Base-by-base conservation (phyloP, 2,797 vertebrate species). In the Anguilla megastoma region DNA sequence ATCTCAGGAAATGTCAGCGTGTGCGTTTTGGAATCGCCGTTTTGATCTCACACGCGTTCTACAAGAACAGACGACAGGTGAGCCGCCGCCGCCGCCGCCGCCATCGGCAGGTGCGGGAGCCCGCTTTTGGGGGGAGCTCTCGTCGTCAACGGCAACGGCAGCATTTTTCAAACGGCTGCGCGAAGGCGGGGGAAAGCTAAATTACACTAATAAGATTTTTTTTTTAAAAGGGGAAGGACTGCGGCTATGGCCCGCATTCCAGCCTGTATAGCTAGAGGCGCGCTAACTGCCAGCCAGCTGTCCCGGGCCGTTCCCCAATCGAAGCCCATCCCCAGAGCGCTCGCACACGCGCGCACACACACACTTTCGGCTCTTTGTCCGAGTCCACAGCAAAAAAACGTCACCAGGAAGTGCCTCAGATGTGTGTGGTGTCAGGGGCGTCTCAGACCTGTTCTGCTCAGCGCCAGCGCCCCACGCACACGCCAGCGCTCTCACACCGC, bases 91-190 rank as follows among this genome's bases (percentile, higher is more conserved):
- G 18, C 36, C 21, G 63, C 79, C 33, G 6, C 52, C 30, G 54
- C 45, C n/a, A n/a, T 30, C 84, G 85, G 27, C 69, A 84, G 71
- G 82, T 85, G 87, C 86, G 56, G 27, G 36, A 6, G 50, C 52
- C 89, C 87, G 85, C 89, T 88, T 84, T 71, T 50, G 0, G 33
- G 4, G 4, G 52, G 45, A 30, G 66, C 66, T 36, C 87, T 91
- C 87, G 93, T 94, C 91, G 93, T 89, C 94, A 89, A 90, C 93
- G 85, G 93, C 93, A 95, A 95, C 94, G 86, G 91, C 89, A 95
- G 91, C 88, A 89, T 92, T 93, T 93, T 87, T 88, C 89, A 91
- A 89, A 89, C 83, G 30, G 66, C 71, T 5, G 27, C 54, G 74
- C 54, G 24, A 16, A 21, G 27, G 33, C n/a, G 58, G 60, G 18